These are phyloP conservation scores for Caenorhabditis zanzibari DNA, from an alignment of 2,888 invertebrate species.

Conservation along the genomic window DNA sequence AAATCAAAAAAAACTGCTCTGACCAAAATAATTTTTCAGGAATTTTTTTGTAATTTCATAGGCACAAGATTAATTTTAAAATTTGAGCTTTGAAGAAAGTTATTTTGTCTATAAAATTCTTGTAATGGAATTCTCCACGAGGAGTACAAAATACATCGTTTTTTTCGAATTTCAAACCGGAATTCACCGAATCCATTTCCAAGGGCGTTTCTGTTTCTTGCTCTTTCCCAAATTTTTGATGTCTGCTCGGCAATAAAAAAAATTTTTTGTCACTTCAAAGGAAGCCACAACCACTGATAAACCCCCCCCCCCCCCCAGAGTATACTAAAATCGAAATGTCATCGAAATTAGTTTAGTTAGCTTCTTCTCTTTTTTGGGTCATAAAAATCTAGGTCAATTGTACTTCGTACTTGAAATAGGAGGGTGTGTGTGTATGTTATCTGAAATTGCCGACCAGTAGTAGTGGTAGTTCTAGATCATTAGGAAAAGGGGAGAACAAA, in stretches of 20 bases:
- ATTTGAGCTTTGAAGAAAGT: too few species aligned
- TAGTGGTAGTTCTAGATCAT: neutral
- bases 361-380: neutral
- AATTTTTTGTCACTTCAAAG: neutral
- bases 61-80: too few species aligned
- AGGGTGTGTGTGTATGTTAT: neutral
- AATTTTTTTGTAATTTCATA: too few species aligned
- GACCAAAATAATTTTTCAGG: too few species aligned
- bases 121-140: too few species aligned
- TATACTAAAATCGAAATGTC: slow-evolving; percentile 23
- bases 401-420: slow-evolving; percentile 11
- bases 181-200: neutral
- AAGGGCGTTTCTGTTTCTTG: neutral
- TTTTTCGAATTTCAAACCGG: neutral
- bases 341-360: slow-evolving; percentile 20
- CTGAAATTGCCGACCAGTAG: neutral
- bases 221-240: slow-evolving; percentile 6
- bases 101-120: too few species aligned
- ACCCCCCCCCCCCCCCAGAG: too few species aligned
- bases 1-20: too few species aligned
- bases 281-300: neutral
- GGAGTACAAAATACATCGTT: too few species aligned
- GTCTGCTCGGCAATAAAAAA: slow-evolving; percentile 18
- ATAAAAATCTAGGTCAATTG: slow-evolving; percentile 4
- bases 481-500: slow-evolving; percentile 10